Evolutionary conservation across 2,888 invertebrate genomes (phyloP), one percentile per base, ranked within the genome.

Genomic region (Ellobium chinense): DNA sequence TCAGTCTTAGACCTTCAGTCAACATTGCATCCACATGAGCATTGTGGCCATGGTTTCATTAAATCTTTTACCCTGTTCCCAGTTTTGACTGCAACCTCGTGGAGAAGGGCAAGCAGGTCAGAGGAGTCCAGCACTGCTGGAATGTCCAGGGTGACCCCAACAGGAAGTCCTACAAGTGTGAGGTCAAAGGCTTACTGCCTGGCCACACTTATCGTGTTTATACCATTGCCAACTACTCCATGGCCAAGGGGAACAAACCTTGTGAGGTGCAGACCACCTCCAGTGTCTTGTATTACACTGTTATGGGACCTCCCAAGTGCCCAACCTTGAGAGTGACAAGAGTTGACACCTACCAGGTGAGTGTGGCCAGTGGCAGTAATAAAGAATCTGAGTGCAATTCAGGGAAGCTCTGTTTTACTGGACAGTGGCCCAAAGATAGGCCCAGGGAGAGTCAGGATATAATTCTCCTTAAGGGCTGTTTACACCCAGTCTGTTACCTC

Each of bases 121-220:
- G 89, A 21, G 91, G 90, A 24, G 88, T 91, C 2, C 92, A 92
- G 82, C 92, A 93, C 78, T 89, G 89, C 78, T 93, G 93, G 93
- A 92, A 91, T 78, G 85, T 92, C 24, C 82, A 83, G 14, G 83
- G 60, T 39, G 68, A 66, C 7, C 54, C n/a, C 24, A 76, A 86
- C 66, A 83, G 84, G 27, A 87, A 86, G 74, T 29, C 65, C 7
- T 82, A 88, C 58, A 84, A 86, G 76, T 91, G 91, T 82, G 73
- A 83, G n/a, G 85, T 93, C 46, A 82, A 84, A 65, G 93, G 93
- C n/a, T 89, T 93, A 24, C 82, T 88, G 24, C 86, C 91, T 18
- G 91, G 91, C 3, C 83, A 88, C 24, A 88, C 88, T 0, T 86
- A 31, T 86, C 91, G 92, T 63, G 86, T 92, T 21, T 91, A 90